phyloP scores from a whole-genome alignment of 2,113 vertebrate genomes.

The Lynx canadensis region DNA sequence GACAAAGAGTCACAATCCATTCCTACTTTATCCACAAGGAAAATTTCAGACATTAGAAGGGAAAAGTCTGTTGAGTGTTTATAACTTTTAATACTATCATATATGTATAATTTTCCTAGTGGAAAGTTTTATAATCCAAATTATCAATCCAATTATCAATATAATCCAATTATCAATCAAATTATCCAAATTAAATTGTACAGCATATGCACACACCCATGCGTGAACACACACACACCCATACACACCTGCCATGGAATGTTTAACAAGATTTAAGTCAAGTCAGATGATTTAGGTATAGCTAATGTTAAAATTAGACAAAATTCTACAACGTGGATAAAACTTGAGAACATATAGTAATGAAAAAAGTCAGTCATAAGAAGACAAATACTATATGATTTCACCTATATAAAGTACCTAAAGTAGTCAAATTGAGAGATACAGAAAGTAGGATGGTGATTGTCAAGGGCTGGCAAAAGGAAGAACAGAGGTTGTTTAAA shows the following conservation, averaged over 20 bases:
- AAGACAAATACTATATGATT: background rate
- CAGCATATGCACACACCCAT: rapidly evolving
- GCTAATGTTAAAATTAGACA: background rate
- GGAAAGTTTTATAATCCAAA: background rate
- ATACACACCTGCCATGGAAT: background rate
- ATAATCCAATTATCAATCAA: too few species aligned
- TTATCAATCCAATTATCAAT: background rate
- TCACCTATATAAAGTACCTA: background rate
- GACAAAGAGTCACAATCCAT: background rate
- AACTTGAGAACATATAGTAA: background rate
- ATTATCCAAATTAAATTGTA: background rate
- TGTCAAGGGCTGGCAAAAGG: too few species aligned
- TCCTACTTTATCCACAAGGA: background rate
- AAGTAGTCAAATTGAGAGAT: background rate
- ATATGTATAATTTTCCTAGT: background rate
- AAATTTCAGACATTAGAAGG: background rate
- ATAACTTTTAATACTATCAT: background rate
- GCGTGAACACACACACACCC: rapidly evolving
- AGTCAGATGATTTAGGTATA: background rate
- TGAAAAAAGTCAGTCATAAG: background rate
- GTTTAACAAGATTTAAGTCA: background rate
- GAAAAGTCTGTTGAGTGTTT: background rate
- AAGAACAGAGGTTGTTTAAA: background rate
- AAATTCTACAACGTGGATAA: background rate
- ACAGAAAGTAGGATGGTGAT: background rate